Evolutionary conservation across 2,797 vertebrate species (phyloP), one percentile per base, ranked within the genome.

Genomic region (Siniperca scherzeri): DNA sequence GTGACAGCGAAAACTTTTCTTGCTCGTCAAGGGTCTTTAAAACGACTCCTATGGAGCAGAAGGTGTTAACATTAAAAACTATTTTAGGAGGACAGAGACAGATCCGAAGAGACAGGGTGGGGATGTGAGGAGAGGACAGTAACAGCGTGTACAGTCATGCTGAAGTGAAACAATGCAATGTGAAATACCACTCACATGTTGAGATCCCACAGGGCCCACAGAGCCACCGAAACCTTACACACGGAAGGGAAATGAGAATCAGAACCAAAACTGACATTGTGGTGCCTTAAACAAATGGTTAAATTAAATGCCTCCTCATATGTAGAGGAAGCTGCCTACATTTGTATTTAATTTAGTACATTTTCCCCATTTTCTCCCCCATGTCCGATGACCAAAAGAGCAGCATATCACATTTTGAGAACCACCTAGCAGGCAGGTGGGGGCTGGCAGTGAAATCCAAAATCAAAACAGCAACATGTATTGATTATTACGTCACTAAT

Each of bases 1-100:
- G 44, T 38, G 69, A 66, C 25, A 46, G 72, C 10, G 7, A 73
- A 73, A 86, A 88, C 82, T 87, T 86, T 68, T 44, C 12, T 1
- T 19, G 55, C n/a, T 7, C 40, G 25, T 55, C 1, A 13, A n/a
- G 19, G n/a, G 9, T 38, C 4, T 46, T 44, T 30, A 2, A 38
- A 8, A 57, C 1, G 13, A 42, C 22, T 42, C 12, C 2, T 52
- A 38, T 57, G 57, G 27, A 19, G 27, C 40, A 40, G 36, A 44
- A 5, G 21, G 75, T 40, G 48, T 8, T 44, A 8, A 5, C 30
- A 17, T 5, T 33, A 21, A 52, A 53, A 7, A 19, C 4, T 3
- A 12, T 14, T 30, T 13, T 1, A 11, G 4, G 59, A 60, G 27
- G 25, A 62, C 9, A 13, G 1, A 42, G 11, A 22, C 1, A 33